A percentile compares a stretch with the other conserved stretches of the same genome.
These are phyloP conservation scores for Antigone vipio DNA, from an alignment of 2,113 vertebrate species.

Conservation along the genomic window DNA sequence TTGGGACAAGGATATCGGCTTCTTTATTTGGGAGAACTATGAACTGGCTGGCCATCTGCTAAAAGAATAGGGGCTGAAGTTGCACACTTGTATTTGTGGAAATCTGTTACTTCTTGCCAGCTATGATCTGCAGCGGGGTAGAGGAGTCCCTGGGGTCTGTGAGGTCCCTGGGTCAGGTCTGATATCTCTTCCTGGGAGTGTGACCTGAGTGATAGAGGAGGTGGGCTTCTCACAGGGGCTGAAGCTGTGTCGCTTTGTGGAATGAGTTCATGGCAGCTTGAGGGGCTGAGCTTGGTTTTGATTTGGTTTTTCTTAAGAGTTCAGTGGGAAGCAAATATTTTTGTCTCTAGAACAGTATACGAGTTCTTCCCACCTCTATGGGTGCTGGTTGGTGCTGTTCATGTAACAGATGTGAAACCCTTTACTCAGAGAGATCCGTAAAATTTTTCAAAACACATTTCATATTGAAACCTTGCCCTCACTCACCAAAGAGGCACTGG, in stretches of 20 bases:
- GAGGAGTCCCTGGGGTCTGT: not conserved
- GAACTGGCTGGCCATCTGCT: not conserved
- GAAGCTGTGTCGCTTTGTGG: not conserved
- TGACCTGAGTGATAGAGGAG: not conserved
- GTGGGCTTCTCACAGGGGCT: not conserved
- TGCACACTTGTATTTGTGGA: not conserved
- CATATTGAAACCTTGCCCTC: not conserved
- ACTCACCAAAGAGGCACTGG: not conserved
- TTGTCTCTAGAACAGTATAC: rapidly evolving
- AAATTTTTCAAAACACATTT: not conserved
- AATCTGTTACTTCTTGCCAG: not conserved
- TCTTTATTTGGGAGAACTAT: not conserved
- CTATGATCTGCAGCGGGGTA: rapidly evolving
- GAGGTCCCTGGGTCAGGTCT: not conserved
- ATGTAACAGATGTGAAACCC: not conserved
- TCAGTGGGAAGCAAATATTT: not conserved
- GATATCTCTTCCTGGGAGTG: too few species aligned
- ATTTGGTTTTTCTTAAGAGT: not conserved
- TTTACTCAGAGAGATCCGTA: not conserved
- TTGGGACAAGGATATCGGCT: not conserved
- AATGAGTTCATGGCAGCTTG: not conserved
- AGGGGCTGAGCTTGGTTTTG: rapidly evolving
- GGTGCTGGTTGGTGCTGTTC: rapidly evolving
- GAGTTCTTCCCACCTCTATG: not conserved
- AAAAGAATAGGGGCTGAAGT: not conserved